These are phyloP conservation scores for Anomalospiza imberbis DNA, from an alignment of 2,797 vertebrate species.

Conservation along the genomic window DNA sequence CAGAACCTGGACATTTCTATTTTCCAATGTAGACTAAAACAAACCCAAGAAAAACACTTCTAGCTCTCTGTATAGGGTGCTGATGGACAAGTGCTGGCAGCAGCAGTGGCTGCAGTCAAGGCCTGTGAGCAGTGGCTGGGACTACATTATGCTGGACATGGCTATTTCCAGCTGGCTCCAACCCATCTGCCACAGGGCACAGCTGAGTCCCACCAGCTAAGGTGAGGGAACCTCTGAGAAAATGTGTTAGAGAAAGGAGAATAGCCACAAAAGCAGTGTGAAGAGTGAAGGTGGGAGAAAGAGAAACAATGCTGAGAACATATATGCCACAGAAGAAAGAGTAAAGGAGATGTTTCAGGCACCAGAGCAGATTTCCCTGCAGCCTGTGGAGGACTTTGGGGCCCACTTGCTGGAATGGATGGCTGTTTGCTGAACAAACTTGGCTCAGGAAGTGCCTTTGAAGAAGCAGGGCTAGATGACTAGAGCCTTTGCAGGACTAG, in stretches of 20 bases:
- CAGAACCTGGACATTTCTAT: neutral
- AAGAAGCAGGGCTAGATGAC: neutral
- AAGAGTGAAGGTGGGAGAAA: neutral
- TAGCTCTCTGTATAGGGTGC: accelerated
- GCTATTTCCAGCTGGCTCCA: neutral
- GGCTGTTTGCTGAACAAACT: neutral
- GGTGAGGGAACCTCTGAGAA: neutral
- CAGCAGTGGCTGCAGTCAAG: neutral
- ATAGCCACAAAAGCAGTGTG: neutral
- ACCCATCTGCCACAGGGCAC: neutral
- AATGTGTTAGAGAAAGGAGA: neutral
- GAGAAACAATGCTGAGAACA: neutral
- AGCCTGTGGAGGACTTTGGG: accelerated
- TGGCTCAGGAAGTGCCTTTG: accelerated
- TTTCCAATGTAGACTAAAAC: neutral
- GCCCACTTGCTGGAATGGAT: neutral
- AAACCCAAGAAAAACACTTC: neutral
- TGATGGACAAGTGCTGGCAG: no score
- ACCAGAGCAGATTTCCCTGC: neutral
- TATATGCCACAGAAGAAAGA: neutral
- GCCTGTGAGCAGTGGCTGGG: neutral
- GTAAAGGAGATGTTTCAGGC: neutral
- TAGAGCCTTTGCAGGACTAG: neutral
- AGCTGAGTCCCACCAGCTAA: neutral
- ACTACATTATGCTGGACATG: no score